Evolutionary conservation across 1,140 invertebrate genomes (phyloP).

Genomic region (Neodiprion virginianus): DNA sequence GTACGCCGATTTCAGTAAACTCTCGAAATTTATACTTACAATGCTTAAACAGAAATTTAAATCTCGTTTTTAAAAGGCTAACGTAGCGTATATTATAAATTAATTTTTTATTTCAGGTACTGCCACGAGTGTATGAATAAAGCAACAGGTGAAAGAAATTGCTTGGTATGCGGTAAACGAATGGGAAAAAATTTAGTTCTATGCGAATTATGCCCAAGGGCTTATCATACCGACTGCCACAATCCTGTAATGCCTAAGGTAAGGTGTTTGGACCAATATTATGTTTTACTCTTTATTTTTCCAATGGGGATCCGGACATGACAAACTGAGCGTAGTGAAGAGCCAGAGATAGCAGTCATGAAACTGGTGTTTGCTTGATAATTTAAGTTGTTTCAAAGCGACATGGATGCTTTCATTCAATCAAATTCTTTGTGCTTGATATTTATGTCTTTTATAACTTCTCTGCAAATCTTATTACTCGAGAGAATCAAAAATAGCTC

Average conservation of each 20-base stretch:
- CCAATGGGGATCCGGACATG: too few relatives aligned
- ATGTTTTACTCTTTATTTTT: background rate
- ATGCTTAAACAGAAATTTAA: too few relatives aligned
- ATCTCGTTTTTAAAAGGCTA: too few relatives aligned
- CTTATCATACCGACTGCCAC: conserved; percentile 92
- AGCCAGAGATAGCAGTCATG: conserved; percentile 6
- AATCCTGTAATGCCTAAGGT: conserved; percentile 87
- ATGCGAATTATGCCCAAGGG: conserved; percentile 89
- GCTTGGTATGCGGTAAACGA: conserved; percentile 88
- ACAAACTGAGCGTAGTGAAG: background rate
- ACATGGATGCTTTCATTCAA: background rate
- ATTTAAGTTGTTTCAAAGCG: background rate
- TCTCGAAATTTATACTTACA: too few relatives aligned
- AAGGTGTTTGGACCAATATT: conserved; percentile 28
- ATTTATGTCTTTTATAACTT: conserved; percentile 7
- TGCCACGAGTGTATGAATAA: conserved; percentile 98
- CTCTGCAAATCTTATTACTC: background rate
- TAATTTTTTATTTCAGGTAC: conserved; percentile 68
- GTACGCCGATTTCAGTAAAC: too few relatives aligned
- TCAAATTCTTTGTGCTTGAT: background rate
- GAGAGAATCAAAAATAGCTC: background rate
- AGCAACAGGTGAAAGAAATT: conserved; percentile 86
- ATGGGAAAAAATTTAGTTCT: conserved; percentile 78
- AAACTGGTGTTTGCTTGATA: conserved; percentile 9
- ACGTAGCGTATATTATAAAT: too few relatives aligned